phyloP scores from a whole-genome alignment of 2,113 vertebrate species.

The Melanotaenia duboulayi region DNA sequence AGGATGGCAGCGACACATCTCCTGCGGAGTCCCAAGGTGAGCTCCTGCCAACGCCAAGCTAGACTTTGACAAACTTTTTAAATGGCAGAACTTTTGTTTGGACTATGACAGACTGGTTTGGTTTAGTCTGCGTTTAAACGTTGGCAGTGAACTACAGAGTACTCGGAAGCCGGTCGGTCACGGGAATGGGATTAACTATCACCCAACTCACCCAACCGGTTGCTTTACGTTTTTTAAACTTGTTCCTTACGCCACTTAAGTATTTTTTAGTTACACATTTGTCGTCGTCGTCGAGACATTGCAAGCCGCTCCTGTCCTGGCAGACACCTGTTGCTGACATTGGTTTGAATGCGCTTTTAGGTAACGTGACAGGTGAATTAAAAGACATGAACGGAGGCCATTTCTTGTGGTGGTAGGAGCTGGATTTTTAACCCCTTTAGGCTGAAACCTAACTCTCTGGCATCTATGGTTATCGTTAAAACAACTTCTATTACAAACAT shows the following conservation, averaged over 20 bases:
- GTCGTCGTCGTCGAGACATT: not conserved
- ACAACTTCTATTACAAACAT: no score
- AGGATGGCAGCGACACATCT: conserved; percentile 79
- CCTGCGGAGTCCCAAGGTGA: conserved; percentile 82
- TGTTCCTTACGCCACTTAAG: not conserved
- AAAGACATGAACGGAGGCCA: not conserved
- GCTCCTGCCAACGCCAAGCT: conserved; percentile 40
- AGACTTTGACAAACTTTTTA: conserved; percentile 13
- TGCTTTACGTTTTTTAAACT: conserved; percentile 18
- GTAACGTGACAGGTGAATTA: conserved; percentile 69
- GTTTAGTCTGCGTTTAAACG: conserved; percentile 5
- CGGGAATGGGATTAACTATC: conserved; percentile 75
- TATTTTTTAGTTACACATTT: not conserved
- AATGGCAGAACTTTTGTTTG: not conserved
- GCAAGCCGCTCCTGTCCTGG: not conserved
- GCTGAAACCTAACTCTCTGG: not conserved
- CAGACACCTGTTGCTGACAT: conserved; percentile 74
- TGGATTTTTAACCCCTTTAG: not conserved
- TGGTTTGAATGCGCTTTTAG: not conserved
- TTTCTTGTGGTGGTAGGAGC: not conserved
- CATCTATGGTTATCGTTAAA: no score
- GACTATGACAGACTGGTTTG: not conserved
- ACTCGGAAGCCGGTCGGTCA: conserved; percentile 61
- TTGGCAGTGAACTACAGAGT: conserved; percentile 6
- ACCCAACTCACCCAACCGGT: conserved; percentile 60